phyloP scores from a whole-genome alignment of 2,888 invertebrate genomes.

The Tortricodes alternella region DNA sequence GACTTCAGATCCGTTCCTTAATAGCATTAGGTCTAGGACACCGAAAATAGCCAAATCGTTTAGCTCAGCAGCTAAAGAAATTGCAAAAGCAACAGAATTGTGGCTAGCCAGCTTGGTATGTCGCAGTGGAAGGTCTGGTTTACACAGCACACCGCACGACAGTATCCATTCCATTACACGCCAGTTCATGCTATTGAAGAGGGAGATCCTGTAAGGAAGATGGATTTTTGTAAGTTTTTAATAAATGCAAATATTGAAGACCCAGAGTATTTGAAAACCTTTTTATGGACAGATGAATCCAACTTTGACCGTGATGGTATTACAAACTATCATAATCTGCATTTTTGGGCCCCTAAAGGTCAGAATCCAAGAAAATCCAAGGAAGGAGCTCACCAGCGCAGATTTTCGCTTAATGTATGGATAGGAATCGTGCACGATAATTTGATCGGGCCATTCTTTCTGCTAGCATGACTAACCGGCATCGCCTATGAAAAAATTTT shows the following conservation, averaged over 20 bases:
- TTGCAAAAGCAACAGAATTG: too few species aligned
- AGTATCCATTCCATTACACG: too few species aligned
- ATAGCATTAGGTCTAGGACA: too few species aligned
- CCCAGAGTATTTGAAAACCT: constrained; percentile 34
- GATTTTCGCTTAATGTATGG: background rate
- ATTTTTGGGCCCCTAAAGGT: constrained; percentile 39
- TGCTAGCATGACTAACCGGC: background rate
- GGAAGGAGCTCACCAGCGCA: background rate
- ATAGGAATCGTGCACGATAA: background rate
- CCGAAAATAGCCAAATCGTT: too few species aligned
- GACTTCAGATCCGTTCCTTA: too few species aligned
- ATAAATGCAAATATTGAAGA: constrained; percentile 40
- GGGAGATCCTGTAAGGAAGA: constrained; percentile 28
- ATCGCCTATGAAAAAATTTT: background rate
- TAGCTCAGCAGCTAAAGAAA: too few species aligned
- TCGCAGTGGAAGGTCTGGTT: too few species aligned
- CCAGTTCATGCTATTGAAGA: too few species aligned
- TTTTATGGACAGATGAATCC: constrained; percentile 40
- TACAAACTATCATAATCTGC: constrained; percentile 39
- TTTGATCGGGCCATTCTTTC: constrained; percentile 4
- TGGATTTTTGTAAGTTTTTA: constrained; percentile 42
- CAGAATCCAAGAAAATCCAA: background rate
- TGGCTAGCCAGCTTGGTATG: too few species aligned
- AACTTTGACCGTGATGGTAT: constrained; percentile 42
- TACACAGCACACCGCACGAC: too few species aligned